Evolutionary conservation across 2,113 vertebrate genomes (phyloP), one percentile per base, ranked within the genome.

Genomic region (Lasiurus cinereus): DNA sequence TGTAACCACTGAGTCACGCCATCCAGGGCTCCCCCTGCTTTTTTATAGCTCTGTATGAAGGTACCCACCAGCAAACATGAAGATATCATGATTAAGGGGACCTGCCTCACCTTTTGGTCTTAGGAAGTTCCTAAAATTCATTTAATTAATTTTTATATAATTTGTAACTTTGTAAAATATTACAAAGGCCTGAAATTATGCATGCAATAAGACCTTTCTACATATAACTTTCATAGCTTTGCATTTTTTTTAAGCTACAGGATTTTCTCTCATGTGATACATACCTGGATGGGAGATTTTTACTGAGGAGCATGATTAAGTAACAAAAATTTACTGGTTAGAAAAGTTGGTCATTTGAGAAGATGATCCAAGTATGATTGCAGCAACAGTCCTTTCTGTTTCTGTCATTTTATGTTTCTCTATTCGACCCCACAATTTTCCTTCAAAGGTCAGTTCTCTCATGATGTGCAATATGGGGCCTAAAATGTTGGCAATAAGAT

Each of bases 401-500:
- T 92, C 56, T 93, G 46, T 80, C n/a, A 19, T 84, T 79, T 66
- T 43, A 66, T 83, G 96, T 97, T 72, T 29, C 39, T 86, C 39
- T 83, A 56, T 78, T 62, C 0, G 12, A 92, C 67, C 72, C 91
- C 36, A 72, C 64, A n/a, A 29, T 96, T 96, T 94, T 96, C 27
- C 46, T 74, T 93, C 79, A 88, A 90, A 97, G 95, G 90, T 96
- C 74, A 5, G 24, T 36, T 94, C 69, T 94, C 90, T 83, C 89
- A 56, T 31, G 4, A 15, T 78, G 29, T 62, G 66, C 94, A 97
- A 91, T 89, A 73, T 7, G 18, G 50, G 21, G n/a, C 15, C 92
- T 97, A 94, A 91, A 92, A 54, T 67, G 16, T 82, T 93, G 54
- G 21, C 70, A 94, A 72, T 95, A 83, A 97, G 97, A 97, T 96